Conservation (phyloP, 2,113 vertebrate genomes). For the Perognathus longimembris region DNA sequence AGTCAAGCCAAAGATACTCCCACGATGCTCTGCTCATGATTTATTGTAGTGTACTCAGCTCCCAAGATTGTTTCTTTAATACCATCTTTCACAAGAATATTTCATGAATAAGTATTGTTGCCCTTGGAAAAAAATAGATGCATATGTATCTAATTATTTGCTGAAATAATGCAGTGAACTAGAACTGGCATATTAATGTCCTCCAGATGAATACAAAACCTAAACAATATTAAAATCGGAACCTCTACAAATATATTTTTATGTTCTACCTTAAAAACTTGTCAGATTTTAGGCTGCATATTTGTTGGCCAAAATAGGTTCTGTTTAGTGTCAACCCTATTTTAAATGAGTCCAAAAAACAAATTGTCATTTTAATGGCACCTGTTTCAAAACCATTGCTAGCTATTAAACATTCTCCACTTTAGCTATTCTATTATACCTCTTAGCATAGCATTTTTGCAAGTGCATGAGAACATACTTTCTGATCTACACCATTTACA, state of each 20-base stretch:
- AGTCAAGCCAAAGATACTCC: constrained; percentile 7
- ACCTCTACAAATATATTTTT: neutral
- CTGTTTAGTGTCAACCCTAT: too few relatives aligned
- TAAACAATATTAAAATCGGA: neutral
- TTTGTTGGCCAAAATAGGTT: neutral
- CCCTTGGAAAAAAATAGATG: too few relatives aligned
- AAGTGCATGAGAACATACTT: neutral
- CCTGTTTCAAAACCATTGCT: constrained; percentile 13
- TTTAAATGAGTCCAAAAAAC: too few relatives aligned
- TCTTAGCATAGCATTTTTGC: neutral
- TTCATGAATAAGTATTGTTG: constrained; percentile 56
- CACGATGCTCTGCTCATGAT: neutral
- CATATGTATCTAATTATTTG: neutral
- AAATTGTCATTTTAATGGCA: constrained; percentile 43
- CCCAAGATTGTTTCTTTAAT: constrained; percentile 34
- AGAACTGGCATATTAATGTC: neutral
- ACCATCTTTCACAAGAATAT: neutral
- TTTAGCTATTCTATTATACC: neutral
- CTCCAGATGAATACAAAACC: neutral
- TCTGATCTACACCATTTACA: constrained; percentile 7
- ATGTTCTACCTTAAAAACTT: neutral
- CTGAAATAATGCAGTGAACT: neutral
- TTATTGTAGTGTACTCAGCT: constrained; percentile 40
- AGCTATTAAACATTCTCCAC: neutral
- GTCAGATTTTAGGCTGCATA: neutral